Base-by-base conservation (phyloP, 37 sponge, comb jelly and placozoan species). In the Diacarnus erythraeanus region DNA sequence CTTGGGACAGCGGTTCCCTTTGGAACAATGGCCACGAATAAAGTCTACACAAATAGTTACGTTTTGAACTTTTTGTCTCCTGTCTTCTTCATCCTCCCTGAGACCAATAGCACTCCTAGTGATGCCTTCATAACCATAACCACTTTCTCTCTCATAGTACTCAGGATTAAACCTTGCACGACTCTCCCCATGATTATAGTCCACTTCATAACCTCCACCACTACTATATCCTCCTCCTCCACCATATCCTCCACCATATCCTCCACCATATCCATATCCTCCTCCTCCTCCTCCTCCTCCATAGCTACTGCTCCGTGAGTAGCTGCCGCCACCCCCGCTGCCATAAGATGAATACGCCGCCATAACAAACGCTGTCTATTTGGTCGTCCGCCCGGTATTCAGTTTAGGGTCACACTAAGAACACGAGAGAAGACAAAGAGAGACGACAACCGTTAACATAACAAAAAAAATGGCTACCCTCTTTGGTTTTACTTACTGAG, bases 11-110 rank as follows among this genome's bases (percentile, higher is more conserved):
- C 75, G 75, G 12, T 75, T 42, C 1, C 87, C 87, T 25, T 67
- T 73, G 9, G 77, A 29, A 58, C 87, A 87, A 57, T 38, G 73
- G 25, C 87, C 87, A 47, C 87, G 87, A 29, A 87, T 54, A 71
- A 59, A 76, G 72, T 87, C 87, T 4, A 87, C 87, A 59, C 87
- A 87, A 29, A 87, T 69, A 21, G 76, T 67, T 60, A 87, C 58
- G 61, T 65, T 76, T 18, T 57, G 41, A 15, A 87, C 12, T 38
- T 80, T 80, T n/a, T 77, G 81, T 58, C 37, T 80, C 26, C 80
- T 87, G 10, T 71, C 59, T 15, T 30, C 60, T 10, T 56, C 76
- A 40, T 87, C 69, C 27, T 80, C 87, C 27, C 23, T 25, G 21
- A 23, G 33, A 59, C 75, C 77, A 23, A 75, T 40, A 27, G 75